Conservation (phyloP, 23 tunicate species). For the Botrylloides violaceus region DNA sequence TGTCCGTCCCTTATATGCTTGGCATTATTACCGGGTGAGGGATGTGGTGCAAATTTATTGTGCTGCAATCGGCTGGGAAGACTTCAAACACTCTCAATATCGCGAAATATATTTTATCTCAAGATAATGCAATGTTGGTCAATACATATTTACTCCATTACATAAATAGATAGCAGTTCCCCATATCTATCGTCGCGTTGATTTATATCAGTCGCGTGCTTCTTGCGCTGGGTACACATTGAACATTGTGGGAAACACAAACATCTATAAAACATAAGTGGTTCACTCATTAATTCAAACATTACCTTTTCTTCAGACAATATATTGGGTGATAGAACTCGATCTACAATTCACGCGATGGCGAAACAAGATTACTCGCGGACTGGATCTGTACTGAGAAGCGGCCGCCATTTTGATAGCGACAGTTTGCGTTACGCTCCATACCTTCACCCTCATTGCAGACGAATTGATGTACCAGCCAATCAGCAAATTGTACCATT, state of each 20-base stretch:
- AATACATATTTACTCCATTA: slow-evolving; percentile 38
- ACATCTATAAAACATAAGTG: not conserved
- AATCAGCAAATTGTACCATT: not conserved
- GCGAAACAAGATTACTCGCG: not conserved
- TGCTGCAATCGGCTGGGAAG: too few relatives aligned
- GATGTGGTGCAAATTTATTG: too few relatives aligned
- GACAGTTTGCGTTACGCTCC: not conserved
- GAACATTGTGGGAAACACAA: not conserved
- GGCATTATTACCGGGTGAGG: too few relatives aligned
- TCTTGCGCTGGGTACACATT: not conserved
- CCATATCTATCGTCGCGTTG: not conserved
- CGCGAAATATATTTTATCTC: slow-evolving; percentile 2
- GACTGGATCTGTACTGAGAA: not conserved
- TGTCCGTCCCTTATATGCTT: too few relatives aligned
- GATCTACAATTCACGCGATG: not conserved
- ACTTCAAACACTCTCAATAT: not conserved
- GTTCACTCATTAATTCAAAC: not conserved
- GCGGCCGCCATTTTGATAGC: not conserved
- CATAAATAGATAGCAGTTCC: not conserved
- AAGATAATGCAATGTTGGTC: slow-evolving; percentile 24
- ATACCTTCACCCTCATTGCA: not conserved
- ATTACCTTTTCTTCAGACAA: not conserved
- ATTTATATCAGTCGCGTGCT: slow-evolving; percentile 3
- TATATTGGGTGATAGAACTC: not conserved
- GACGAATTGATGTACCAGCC: not conserved